Base-by-base conservation (phyloP, 2,888 invertebrate genomes). In the Prenolepis imparis region DNA sequence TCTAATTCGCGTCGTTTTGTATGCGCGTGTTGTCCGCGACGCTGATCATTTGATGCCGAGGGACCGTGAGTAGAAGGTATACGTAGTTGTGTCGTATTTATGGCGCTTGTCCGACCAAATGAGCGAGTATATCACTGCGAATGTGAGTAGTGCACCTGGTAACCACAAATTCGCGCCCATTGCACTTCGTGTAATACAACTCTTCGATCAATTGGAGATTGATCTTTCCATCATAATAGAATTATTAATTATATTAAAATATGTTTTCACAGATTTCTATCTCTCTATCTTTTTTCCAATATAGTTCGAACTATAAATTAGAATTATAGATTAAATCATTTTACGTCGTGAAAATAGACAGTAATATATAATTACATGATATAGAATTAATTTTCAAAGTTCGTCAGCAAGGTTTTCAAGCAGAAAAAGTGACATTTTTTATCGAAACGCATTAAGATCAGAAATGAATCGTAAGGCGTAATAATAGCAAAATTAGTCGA, bases 71-170 rank as follows among this genome's bases (percentile, higher is more conserved):
- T 28, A 52, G 28, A 28, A 63, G 36, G n/a, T 32, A 66, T 24
- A 4, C 28, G 32, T 28, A n/a, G 48, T 48, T 57, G 52, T n/a
- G 52, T 39, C 66, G 55, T 77, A 77, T 77, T 77, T 77, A 67
- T 66, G 28, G 55, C 66, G 77, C n/a, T 24, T 18, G 66, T 1
- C 66, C 28, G 55, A n/a, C 55, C 15, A 41, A 77, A 66, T 57
- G 66, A 77, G 28, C 55, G 41, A 66, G 66, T 77, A 66, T 55
- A 77, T 77, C 66, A 77, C 66, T 67, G 66, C 28, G 66, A 57
- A 57, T 41, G 12, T 57, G n/a, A 5, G 28, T 41, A 32, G 8
- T 18, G 75, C 41, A 36, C 24, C 12, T 55, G 55, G 24, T 57
- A 41, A 55, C 66, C 77, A 18, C 77, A 77, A 77, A 77, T 77